These are phyloP conservation scores for Synanceia verrucosa DNA, from an alignment of 2,797 vertebrate genomes.

Conservation along the genomic window DNA sequence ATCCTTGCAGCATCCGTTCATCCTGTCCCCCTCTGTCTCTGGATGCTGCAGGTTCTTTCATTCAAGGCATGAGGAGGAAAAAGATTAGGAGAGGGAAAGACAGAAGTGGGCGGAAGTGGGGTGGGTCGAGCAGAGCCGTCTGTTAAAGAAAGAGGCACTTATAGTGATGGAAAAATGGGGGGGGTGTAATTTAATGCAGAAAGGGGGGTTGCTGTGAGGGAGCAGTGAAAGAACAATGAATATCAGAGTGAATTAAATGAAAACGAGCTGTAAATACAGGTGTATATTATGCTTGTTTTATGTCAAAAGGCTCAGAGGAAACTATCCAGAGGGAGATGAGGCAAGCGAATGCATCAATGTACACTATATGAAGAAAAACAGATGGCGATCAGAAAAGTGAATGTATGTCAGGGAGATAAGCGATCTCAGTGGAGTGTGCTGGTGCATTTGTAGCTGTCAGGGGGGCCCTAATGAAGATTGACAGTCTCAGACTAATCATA, in stretches of 20 bases:
- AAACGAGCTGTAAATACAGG: slow-evolving; percentile 21
- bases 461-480: slow-evolving; percentile 43
- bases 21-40: slow-evolving; percentile 27
- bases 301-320: neutral
- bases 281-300: neutral
- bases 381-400: neutral
- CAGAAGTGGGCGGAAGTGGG: slow-evolving; percentile 64
- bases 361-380: neutral
- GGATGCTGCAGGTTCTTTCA: slow-evolving; percentile 72
- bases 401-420: neutral
- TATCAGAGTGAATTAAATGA: slow-evolving; percentile 27
- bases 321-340: neutral
- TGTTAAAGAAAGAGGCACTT: slow-evolving; percentile 69
- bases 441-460: slow-evolving; percentile 24
- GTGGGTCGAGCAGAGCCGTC: slow-evolving; percentile 51
- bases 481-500: slow-evolving; percentile 50
- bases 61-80: slow-evolving; percentile 40
- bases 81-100: slow-evolving; percentile 33
- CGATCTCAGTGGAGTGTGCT: neutral
- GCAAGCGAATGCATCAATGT: neutral
- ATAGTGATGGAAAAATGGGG: slow-evolving; percentile 70
- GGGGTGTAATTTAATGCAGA: slow-evolving; percentile 63
- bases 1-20: slow-evolving; percentile 51
- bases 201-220: slow-evolving; percentile 19
- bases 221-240: slow-evolving; percentile 38